A percentile compares a stretch with the other conserved stretches of the same genome.
These are phyloP conservation scores for Onchidella celtica DNA, from an alignment of 2,888 invertebrate genomes.

Conservation along the genomic window DNA sequence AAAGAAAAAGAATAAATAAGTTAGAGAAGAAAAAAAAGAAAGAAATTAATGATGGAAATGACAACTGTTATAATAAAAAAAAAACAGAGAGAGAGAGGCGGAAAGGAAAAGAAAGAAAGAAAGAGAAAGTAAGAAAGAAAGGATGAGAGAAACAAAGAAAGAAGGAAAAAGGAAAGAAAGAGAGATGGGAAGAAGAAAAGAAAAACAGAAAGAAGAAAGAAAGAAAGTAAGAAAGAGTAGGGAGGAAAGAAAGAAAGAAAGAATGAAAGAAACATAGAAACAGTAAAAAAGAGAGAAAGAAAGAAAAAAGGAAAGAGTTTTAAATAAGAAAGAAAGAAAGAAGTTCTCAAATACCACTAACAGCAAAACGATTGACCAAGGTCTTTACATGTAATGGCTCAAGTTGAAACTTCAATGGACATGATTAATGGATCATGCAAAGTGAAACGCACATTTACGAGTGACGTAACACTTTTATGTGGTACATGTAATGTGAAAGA, in stretches of 20 bases:
- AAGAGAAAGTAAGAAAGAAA: background rate
- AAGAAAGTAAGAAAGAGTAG: background rate
- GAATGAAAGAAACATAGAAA: background rate
- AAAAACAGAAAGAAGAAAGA: background rate
- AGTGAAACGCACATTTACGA: too few species aligned
- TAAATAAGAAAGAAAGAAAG: too few species aligned
- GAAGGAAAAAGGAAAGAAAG: background rate
- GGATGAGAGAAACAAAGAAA: background rate
- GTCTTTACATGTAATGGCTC: too few species aligned
- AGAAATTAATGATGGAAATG: background rate
- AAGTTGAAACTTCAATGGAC: too few species aligned
- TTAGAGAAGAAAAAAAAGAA: background rate
- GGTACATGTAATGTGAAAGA: too few species aligned
- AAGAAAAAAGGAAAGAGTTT: background rate
- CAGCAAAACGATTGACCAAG: too few species aligned
- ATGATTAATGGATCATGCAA: too few species aligned
- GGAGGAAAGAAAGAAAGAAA: background rate
- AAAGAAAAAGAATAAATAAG: background rate
- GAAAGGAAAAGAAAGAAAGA: slow-evolving; percentile 7
- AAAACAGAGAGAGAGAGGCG: slow-evolving; percentile 4
- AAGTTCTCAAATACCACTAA: too few species aligned
- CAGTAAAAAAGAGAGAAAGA: background rate
- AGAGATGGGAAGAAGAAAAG: background rate
- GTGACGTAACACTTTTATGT: too few species aligned
- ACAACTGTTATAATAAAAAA: background rate